phyloP scores from a whole-genome alignment of 2,888 invertebrate species.

The Ariolimax columbianus region DNA sequence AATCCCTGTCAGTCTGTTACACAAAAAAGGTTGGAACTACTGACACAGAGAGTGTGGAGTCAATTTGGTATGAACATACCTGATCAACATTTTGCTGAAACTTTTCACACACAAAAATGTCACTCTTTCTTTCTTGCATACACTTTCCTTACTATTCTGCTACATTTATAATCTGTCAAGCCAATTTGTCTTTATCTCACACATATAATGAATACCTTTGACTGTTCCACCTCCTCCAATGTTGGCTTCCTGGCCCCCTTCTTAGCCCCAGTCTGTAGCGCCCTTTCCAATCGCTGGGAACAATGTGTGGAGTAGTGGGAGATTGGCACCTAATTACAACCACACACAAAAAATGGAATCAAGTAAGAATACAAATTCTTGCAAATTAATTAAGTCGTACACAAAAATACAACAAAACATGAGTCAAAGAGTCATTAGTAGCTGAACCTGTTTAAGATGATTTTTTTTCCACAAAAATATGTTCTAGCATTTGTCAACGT shows the following conservation, averaged over 20 bases:
- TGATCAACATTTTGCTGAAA: no score
- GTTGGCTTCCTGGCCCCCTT: slow-evolving; percentile 91
- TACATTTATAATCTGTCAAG: no score
- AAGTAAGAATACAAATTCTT: neutral
- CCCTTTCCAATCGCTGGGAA: slow-evolving; percentile 89
- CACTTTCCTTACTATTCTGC: no score
- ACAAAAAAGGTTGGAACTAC: no score
- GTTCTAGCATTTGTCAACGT: no score
- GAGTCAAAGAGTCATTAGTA: neutral
- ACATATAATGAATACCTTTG: slow-evolving; percentile 83
- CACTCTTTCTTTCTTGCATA: no score
- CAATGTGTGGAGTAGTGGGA: slow-evolving; percentile 88
- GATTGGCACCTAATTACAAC: slow-evolving; percentile 71
- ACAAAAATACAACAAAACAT: neutral
- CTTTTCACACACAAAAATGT: no score
- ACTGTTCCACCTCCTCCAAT: slow-evolving; percentile 95
- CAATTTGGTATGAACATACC: no score
- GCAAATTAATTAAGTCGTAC: neutral
- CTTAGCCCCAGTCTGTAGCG: slow-evolving; percentile 91
- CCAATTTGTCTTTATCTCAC: neutral
- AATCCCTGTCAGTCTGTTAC: no score
- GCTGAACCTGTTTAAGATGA: no score
- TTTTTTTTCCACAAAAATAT: no score
- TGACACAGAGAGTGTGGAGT: no score
- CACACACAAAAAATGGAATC: neutral